Conservation (phyloP, 1,140 invertebrate species). For the Copidosoma floridanum region DNA sequence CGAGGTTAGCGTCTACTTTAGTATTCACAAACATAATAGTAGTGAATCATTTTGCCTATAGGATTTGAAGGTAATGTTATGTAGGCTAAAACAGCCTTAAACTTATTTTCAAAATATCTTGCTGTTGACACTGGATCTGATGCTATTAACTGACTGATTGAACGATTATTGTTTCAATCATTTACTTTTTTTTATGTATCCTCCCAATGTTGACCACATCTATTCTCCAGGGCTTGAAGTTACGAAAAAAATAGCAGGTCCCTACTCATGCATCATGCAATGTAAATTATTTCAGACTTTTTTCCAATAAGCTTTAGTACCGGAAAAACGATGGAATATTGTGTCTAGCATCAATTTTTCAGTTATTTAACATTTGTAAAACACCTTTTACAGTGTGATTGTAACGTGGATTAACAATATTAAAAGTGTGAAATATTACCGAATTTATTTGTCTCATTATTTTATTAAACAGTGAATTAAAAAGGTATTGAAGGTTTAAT, state of each 20-base stretch:
- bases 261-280: conserved; percentile 42
- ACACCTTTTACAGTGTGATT: conserved; percentile 33
- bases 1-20: conserved; percentile 40
- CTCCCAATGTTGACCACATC: conserved; percentile 40
- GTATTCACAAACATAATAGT: conserved; percentile 38
- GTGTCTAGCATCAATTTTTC: conserved; percentile 23
- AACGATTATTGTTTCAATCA: conserved; percentile 20
- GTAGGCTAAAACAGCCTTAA: conserved; percentile 42
- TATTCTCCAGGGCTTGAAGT: conserved; percentile 46
- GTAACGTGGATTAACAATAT: conserved; percentile 32
- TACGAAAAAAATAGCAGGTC: conserved; percentile 47
- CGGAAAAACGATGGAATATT: conserved; percentile 33
- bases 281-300: conserved; percentile 32
- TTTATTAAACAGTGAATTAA: conserved; percentile 37
- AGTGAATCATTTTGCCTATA: conserved; percentile 36
- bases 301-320: conserved; percentile 37
- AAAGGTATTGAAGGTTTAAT: conserved; percentile 39
- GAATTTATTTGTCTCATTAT: conserved; percentile 35
- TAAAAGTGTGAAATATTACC: conserved; percentile 42
- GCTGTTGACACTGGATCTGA: conserved; percentile 38
- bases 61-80: conserved; percentile 35
- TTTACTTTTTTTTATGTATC: conserved; percentile 39
- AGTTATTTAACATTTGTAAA: conserved; percentile 30
- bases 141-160: conserved; percentile 30
- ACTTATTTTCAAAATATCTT: conserved; percentile 42